These are phyloP conservation scores for Apotomis turbidana DNA, from an alignment of 2,888 invertebrate genomes.

Conservation along the genomic window DNA sequence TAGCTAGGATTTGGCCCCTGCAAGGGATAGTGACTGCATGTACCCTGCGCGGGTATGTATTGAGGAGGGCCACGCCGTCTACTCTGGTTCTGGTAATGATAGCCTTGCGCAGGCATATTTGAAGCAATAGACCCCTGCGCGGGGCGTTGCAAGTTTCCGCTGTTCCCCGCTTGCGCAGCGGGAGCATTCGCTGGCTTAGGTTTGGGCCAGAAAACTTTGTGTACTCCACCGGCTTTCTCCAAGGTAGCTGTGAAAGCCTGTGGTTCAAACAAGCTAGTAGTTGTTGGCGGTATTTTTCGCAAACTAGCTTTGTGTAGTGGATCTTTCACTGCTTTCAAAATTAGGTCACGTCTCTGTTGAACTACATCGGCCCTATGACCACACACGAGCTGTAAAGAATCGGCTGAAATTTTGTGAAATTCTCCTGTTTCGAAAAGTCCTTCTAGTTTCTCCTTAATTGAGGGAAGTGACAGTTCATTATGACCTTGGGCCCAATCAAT, in stretches of 20 bases:
- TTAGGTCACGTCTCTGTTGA: conserved; percentile 32
- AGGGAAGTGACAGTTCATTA: not conserved
- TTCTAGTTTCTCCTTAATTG: conserved; percentile 1
- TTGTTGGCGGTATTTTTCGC: conserved; percentile 42
- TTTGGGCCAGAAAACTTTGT: conserved; percentile 35
- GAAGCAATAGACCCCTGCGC: not conserved
- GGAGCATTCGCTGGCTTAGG: conserved; percentile 9
- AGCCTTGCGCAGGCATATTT: conserved; percentile 5
- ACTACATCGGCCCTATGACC: conserved; percentile 40
- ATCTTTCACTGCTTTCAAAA: conserved; percentile 23
- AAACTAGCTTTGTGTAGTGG: conserved; percentile 32
- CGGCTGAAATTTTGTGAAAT: conserved; percentile 30
- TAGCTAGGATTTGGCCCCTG: not conserved
- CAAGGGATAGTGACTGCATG: not conserved
- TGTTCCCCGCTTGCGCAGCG: not conserved
- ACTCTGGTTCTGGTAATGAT: not conserved
- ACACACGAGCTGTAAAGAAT: conserved; percentile 42
- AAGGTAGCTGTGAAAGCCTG: conserved; percentile 34
- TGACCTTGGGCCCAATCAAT: conserved; percentile 32
- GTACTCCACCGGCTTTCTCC: conserved; percentile 39
- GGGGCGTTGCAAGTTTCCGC: not conserved
- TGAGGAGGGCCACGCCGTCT: not conserved
- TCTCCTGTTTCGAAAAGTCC: not conserved
- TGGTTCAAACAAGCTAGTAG: conserved; percentile 32
- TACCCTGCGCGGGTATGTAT: conserved; percentile 2